These are phyloP conservation scores for Atopsyche davidsoni DNA, from an alignment of 1,140 invertebrate species.

Conservation along the genomic window DNA sequence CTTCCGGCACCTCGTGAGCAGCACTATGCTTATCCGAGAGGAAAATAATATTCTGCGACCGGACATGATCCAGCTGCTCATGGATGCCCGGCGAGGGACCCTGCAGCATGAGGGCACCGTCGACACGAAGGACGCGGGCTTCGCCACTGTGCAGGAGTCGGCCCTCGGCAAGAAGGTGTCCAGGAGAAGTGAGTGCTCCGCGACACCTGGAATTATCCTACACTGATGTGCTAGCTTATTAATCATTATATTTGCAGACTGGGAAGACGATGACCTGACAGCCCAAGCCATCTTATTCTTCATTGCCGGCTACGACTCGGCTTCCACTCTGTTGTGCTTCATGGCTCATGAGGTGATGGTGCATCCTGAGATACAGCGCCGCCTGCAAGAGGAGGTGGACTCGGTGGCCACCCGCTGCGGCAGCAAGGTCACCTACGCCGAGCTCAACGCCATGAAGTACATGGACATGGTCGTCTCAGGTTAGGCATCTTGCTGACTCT, in stretches of 20 bases:
- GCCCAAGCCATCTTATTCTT: slow-evolving; percentile 1
- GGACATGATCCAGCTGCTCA: slow-evolving; percentile 34
- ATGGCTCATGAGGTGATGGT: neutral
- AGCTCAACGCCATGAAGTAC: no score
- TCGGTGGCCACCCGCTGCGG: neutral
- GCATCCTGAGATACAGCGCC: neutral
- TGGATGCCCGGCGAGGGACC: slow-evolving; percentile 31
- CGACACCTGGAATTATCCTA: no score
- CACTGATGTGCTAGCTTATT: no score
- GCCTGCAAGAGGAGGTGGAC: neutral
- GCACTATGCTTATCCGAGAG: slow-evolving; percentile 26
- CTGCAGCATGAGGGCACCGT: slow-evolving; percentile 22
- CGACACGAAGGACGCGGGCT: slow-evolving; percentile 3
- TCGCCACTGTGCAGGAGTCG: neutral
- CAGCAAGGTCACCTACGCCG: neutral
- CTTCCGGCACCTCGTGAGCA: slow-evolving; percentile 29
- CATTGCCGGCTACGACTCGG: neutral
- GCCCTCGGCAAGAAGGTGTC: neutral
- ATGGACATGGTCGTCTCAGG: no score
- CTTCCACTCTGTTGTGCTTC: neutral
- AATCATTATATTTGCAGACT: neutral
- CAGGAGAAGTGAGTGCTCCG: no score
- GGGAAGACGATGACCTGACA: slow-evolving; percentile 1
- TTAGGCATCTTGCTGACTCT: no score
- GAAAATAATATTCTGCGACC: slow-evolving; percentile 27